Conservation (phyloP, 2,113 vertebrate genomes). For the Lepidothrix coronata region DNA sequence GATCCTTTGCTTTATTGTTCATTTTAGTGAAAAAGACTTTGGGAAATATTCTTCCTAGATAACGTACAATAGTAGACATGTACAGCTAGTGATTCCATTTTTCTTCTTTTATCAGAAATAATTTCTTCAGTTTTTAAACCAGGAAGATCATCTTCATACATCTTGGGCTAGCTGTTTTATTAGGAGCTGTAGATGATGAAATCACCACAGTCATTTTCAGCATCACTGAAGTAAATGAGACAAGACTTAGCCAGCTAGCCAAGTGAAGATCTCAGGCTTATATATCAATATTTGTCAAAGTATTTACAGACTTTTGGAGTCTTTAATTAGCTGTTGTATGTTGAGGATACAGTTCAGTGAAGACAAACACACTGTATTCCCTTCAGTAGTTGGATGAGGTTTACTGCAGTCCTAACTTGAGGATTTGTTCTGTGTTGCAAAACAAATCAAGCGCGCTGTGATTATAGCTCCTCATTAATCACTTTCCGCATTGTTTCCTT, state of each 20-base stretch:
- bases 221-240: not conserved
- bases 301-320: slow-evolving; percentile 41
- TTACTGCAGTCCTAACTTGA: not conserved
- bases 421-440: slow-evolving; percentile 26
- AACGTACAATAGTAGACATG: not conserved
- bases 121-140: slow-evolving; percentile 39
- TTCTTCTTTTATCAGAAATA: not conserved
- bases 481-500: slow-evolving; percentile 26
- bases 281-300: slow-evolving; percentile 34
- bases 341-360: slow-evolving; percentile 48
- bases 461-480: slow-evolving; percentile 39
- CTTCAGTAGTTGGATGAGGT: not conserved
- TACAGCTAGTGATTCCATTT: not conserved
- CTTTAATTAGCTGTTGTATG: slow-evolving; percentile 47
- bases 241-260: not conserved
- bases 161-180: slow-evolving; percentile 35
- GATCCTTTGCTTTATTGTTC: slow-evolving; percentile 22
- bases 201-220: not conserved
- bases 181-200: slow-evolving; percentile 45
- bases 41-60: not conserved
- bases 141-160: slow-evolving; percentile 42
- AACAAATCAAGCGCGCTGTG: slow-evolving; percentile 17
- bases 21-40: slow-evolving; percentile 17
- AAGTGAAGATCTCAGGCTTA: not conserved
- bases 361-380: slow-evolving; percentile 14